phyloP scores from a whole-genome alignment of 2,797 vertebrate genomes.

The Acropternis orthonyx region DNA sequence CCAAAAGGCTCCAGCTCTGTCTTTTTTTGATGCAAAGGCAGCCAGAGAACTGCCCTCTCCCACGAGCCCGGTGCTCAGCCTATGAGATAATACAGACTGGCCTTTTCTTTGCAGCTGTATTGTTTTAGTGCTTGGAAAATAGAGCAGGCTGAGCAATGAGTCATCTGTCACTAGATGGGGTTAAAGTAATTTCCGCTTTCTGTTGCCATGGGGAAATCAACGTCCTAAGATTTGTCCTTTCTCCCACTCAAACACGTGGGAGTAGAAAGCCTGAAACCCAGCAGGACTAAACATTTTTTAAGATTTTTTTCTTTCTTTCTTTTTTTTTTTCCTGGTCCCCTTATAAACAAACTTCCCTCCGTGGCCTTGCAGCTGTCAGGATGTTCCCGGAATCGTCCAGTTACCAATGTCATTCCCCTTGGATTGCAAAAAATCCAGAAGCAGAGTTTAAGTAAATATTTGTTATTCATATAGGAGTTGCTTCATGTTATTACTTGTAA shows the following conservation, averaged over 20 bases:
- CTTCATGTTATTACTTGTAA: not conserved
- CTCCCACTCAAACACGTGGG: conserved; percentile 66
- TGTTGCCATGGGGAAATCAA: conserved; percentile 61
- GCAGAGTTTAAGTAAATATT: conserved; percentile 78
- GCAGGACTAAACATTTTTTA: conserved; percentile 7
- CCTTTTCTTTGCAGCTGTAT: conserved; percentile 30
- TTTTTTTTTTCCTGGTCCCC: not conserved
- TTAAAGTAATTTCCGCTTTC: conserved; percentile 70
- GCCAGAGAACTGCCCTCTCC: conserved; percentile 26
- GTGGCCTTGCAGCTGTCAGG: conserved; percentile 65
- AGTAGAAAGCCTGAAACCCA: conserved; percentile 64
- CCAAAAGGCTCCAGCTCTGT: not conserved
- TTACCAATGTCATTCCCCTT: conserved; percentile 73
- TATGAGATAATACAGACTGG: conserved; percentile 11
- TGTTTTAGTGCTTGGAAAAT: conserved; percentile 40
- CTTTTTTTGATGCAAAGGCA: not conserved
- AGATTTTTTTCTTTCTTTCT: not conserved
- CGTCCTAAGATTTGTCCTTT: conserved; percentile 67
- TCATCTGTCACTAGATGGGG: conserved; percentile 67
- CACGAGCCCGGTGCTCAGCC: conserved; percentile 23
- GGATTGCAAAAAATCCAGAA: conserved; percentile 66
- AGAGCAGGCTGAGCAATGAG: conserved; percentile 47
- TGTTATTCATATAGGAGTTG: conserved; percentile 57
- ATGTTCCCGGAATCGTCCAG: conserved; percentile 60
- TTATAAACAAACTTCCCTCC: conserved; percentile 72